These are phyloP conservation scores for Macaca mulatta DNA, from an alignment of 2,113 vertebrate genomes.

Conservation along the genomic window DNA sequence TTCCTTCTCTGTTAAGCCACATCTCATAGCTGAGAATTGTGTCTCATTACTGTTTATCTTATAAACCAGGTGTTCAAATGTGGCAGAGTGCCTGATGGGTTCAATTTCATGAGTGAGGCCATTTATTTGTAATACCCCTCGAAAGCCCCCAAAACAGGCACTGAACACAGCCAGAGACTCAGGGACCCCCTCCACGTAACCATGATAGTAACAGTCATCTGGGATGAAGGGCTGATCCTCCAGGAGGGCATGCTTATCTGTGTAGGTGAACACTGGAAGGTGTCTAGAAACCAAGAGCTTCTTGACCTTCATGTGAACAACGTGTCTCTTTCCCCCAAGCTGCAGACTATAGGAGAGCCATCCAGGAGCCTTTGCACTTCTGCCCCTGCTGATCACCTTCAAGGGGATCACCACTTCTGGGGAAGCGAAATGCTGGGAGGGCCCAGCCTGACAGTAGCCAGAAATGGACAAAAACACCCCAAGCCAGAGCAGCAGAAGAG, in stretches of 20 bases:
- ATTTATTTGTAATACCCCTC: slow-evolving; percentile 52
- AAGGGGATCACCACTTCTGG: slow-evolving; percentile 60
- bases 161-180: slow-evolving; percentile 65
- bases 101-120: slow-evolving; percentile 60
- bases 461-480: slow-evolving; percentile 20
- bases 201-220: slow-evolving; percentile 66
- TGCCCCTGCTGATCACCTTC: slow-evolving; percentile 27
- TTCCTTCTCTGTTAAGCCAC: slow-evolving; percentile 57
- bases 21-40: slow-evolving; percentile 5
- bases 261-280: slow-evolving; percentile 56
- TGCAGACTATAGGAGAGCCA: slow-evolving; percentile 65
- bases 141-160: slow-evolving; percentile 60
- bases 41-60: slow-evolving; percentile 26
- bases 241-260: not conserved
- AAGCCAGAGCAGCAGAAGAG: slow-evolving; percentile 40
- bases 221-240: slow-evolving; percentile 56
- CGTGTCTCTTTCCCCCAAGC: slow-evolving; percentile 12
- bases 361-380: not conserved
- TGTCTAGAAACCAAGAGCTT: slow-evolving; percentile 49
- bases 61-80: slow-evolving; percentile 70
- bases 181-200: slow-evolving; percentile 36
- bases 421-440: not conserved
- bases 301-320: slow-evolving; percentile 59
- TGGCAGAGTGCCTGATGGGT: slow-evolving; percentile 50
- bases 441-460: not conserved